Percentiles rank a stretch among this genome's conserved stretches.
Evolutionary conservation across 1,140 invertebrate species (phyloP).

Genomic region (Dendroctonus valens): DNA sequence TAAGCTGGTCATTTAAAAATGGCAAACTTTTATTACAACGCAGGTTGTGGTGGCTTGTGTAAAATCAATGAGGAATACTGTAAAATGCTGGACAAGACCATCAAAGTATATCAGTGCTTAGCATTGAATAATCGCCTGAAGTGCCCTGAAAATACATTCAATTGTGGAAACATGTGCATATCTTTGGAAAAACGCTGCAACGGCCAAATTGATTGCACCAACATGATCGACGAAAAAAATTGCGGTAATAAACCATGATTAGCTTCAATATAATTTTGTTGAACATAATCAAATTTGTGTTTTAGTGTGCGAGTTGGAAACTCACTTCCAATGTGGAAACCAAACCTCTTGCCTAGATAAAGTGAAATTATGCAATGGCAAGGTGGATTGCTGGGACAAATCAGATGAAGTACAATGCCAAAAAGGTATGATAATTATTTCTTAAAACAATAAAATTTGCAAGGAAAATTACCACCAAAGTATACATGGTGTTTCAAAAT

Average conservation of each 20-base stretch:
- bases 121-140: slow-evolving; percentile 53
- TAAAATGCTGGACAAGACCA: slow-evolving; percentile 59
- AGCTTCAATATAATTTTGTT: background rate
- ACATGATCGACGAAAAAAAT: slow-evolving; percentile 74
- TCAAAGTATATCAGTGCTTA: slow-evolving; percentile 55
- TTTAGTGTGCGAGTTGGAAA: slow-evolving; percentile 67
- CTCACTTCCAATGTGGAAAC: slow-evolving; percentile 75
- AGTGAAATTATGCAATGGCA: slow-evolving; percentile 67
- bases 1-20: background rate
- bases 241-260: slow-evolving; percentile 61
- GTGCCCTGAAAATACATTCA: slow-evolving; percentile 64
- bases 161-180: slow-evolving; percentile 71
- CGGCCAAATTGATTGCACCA: slow-evolving; percentile 74
- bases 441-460: too few species aligned
- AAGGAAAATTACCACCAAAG: too few species aligned
- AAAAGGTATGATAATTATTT: slow-evolving; percentile 52
- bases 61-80: slow-evolving; percentile 68
- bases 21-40: background rate
- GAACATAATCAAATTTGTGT: slow-evolving; percentile 34
- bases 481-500: too few species aligned
- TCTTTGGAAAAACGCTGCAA: slow-evolving; percentile 66
- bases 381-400: slow-evolving; percentile 78
- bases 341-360: slow-evolving; percentile 71
- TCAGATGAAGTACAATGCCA: slow-evolving; percentile 77
- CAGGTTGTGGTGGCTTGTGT: slow-evolving; percentile 69